Evolutionary conservation across 2,113 vertebrate species (phyloP).

Genomic region (Sinocyclocheilus rhinocerous): DNA sequence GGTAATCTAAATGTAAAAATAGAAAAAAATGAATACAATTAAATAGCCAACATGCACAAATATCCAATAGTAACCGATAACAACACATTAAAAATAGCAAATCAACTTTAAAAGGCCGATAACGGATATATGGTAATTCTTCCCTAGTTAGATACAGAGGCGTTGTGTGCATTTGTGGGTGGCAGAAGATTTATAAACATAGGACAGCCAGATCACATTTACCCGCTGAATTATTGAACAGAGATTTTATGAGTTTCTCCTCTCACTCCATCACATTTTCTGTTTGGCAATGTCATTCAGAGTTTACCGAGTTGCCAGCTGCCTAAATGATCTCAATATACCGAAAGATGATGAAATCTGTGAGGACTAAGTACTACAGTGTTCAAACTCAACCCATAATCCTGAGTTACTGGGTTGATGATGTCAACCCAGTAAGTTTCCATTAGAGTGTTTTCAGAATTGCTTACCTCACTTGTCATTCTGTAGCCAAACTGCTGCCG

Average conservation of each 20-base stretch:
- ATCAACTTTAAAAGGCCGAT: too few relatives aligned
- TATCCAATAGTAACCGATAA: not conserved
- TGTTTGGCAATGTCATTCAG: conserved; percentile 44
- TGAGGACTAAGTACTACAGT: conserved; percentile 43
- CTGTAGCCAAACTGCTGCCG: not conserved
- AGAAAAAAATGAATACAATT: not conserved
- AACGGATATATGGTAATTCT: too few relatives aligned
- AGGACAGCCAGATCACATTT: conserved; percentile 74
- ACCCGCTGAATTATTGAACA: conserved; percentile 78
- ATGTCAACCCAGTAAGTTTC: not conserved
- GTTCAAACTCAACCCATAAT: not conserved
- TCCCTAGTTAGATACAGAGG: conserved; percentile 12
- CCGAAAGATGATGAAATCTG: conserved; percentile 22
- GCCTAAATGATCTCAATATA: conserved; percentile 44
- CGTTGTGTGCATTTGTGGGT: conserved; percentile 60
- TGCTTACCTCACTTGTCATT: not conserved
- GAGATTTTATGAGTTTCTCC: conserved; percentile 72
- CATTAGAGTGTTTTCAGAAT: not conserved
- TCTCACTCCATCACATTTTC: conserved; percentile 56
- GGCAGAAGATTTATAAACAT: conserved; percentile 74
- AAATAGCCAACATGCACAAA: not conserved
- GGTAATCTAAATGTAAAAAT: not conserved
- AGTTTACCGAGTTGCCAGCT: conserved; percentile 49
- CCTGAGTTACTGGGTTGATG: not conserved
- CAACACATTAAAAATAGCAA: too few relatives aligned